phyloP scores from a whole-genome alignment of 2,113 vertebrate genomes.

The Lamprologus ornatipinnis region DNA sequence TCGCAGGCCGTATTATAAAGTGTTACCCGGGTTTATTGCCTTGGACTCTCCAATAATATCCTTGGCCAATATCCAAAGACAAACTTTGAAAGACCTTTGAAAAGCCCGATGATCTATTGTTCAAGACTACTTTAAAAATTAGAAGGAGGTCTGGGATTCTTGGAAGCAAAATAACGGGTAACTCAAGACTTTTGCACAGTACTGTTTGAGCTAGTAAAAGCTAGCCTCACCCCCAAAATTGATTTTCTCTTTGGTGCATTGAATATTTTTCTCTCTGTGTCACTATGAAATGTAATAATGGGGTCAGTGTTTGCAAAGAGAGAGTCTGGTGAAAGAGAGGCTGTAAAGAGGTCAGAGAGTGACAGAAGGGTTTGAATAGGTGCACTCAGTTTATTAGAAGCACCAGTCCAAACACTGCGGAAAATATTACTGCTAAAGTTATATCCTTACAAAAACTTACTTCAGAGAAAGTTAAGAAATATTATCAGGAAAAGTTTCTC shows the following conservation, averaged over 20 bases:
- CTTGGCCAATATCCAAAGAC: background rate
- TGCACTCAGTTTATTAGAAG: background rate
- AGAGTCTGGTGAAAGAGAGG: background rate
- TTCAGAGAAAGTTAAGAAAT: background rate
- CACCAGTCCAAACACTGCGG: background rate
- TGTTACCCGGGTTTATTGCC: background rate
- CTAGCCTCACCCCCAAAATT: background rate
- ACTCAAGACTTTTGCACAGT: background rate
- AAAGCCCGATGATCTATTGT: background rate
- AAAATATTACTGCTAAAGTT: background rate
- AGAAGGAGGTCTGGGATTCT: background rate
- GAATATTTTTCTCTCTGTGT: background rate
- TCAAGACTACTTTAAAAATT: background rate
- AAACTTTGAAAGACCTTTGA: background rate
- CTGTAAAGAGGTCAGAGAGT: background rate
- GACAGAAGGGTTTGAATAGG: background rate
- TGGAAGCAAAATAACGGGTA: background rate
- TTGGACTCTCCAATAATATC: background rate
- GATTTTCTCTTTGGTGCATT: background rate
- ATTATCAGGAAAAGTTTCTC: background rate
- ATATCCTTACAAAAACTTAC: background rate
- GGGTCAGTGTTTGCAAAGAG: background rate
- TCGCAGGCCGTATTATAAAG: background rate
- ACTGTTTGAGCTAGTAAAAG: background rate
- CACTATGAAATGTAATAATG: background rate